Conservation (phyloP, 2,113 vertebrate genomes). For the Solea solea region DNA sequence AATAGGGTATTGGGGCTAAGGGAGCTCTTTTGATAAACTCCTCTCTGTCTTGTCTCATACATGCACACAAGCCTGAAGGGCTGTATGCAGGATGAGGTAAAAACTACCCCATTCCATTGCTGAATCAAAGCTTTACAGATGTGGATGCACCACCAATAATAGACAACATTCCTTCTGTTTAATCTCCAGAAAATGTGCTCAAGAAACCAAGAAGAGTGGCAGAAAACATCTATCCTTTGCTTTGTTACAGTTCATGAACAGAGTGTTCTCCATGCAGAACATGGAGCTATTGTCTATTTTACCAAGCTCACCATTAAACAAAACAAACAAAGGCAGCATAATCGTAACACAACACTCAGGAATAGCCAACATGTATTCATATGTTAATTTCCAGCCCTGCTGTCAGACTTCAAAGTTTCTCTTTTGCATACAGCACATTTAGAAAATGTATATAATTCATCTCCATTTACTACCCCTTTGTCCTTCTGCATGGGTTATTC, state of each 20-base stretch:
- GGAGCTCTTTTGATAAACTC: conserved; percentile 62
- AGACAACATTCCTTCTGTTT: conserved; percentile 68
- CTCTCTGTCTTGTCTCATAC: conserved; percentile 44
- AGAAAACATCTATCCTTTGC: conserved; percentile 54
- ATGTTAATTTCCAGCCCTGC: conserved; percentile 73
- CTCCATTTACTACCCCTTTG: conserved; percentile 47
- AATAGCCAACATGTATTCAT: conserved; percentile 66
- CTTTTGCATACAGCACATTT: conserved; percentile 54
- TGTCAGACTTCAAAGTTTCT: conserved; percentile 65
- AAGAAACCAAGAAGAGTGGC: conserved; percentile 55
- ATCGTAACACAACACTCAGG: conserved; percentile 54
- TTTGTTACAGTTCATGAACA: conserved; percentile 66
- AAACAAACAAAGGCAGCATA: conserved; percentile 68
- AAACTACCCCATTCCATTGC: conserved; percentile 54
- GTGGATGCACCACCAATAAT: conserved; percentile 61
- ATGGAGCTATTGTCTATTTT: conserved; percentile 68
- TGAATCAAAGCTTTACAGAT: conserved; percentile 61
- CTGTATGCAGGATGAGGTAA: conserved; percentile 70
- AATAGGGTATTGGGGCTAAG: conserved; percentile 43
- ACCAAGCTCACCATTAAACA: conserved; percentile 62
- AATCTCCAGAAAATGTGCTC: conserved; percentile 75
- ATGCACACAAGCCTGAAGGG: conserved; percentile 60
- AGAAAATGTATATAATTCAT: conserved; percentile 52
- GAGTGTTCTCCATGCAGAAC: conserved; percentile 65
- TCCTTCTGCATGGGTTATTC: conserved; percentile 43